These are phyloP conservation scores for Drosophila meridionalis DNA, from an alignment of 2,888 invertebrate species.

Conservation along the genomic window DNA sequence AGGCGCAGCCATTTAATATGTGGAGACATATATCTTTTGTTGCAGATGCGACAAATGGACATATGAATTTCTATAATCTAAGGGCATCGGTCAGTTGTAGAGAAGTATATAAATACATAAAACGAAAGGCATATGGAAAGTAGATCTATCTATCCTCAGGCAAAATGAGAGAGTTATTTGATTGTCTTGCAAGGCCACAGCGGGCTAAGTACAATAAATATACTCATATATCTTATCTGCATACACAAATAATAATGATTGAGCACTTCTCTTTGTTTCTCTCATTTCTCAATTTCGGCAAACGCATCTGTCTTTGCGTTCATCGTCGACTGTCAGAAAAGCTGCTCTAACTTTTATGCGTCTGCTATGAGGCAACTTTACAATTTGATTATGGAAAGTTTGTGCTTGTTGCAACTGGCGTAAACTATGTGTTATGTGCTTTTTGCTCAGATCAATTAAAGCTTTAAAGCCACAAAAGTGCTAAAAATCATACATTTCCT, in stretches of 20 bases:
- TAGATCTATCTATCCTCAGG: not conserved
- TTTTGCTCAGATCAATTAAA: not conserved
- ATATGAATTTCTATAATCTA: not conserved
- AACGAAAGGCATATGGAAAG: not conserved
- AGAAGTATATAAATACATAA: not conserved
- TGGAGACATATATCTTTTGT: not conserved
- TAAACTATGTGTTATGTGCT: not conserved
- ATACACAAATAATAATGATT: not conserved
- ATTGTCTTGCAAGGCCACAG: not conserved
- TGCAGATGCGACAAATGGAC: not conserved
- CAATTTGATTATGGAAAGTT: not conserved
- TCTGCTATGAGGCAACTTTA: not conserved
- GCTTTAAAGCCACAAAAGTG: no score
- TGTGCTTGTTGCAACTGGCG: not conserved
- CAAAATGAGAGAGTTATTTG: not conserved
- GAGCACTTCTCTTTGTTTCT: not conserved
- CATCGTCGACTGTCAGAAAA: not conserved
- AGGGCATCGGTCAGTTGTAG: not conserved
- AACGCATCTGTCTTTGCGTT: not conserved
- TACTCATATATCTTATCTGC: no score
- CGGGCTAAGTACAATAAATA: no score
- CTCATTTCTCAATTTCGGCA: not conserved
- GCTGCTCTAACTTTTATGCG: not conserved
- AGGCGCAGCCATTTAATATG: slow-evolving; percentile 7
- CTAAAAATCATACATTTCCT: not conserved